Base-by-base conservation (phyloP, 2,113 vertebrate genomes). In the Zosterops japonicus region DNA sequence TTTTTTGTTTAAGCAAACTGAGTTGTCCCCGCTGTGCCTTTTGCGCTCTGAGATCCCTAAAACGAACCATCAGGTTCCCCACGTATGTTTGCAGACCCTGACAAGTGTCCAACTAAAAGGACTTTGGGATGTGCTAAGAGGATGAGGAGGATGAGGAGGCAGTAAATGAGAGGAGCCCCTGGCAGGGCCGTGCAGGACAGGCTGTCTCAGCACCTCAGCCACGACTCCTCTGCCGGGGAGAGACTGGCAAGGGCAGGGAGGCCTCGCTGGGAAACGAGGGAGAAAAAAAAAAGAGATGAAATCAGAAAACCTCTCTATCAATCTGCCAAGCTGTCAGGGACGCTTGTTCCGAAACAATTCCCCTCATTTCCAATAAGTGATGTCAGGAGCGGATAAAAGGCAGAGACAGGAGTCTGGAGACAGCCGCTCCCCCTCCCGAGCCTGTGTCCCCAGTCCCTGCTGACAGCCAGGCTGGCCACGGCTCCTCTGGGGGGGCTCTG, bases 241-340 rank as follows among this genome's bases (percentile, higher is more conserved):
- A 84, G 87, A 24, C 35, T 72, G 88, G 75, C 94, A 72, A 61
- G 92, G 42, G 78, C 61, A 71, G 49, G 84, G 52, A 91, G 60
- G 86, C 89, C 68, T 24, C 33, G 13, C 15, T 39, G 67, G 29
- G 5, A 89, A 35, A 39, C 49, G 1, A 5, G 14, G 4, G 36
- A 46, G 63, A 17, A 33, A 39, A 72, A 39, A 33, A 39, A 72
- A 14, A 61, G 85, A 93, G 71, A 90, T 77, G 85, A 16, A 83
- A 94, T 94, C 85, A 90, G 79, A 65, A 96, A 96, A 94, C 61
- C 95, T 95, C 94, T 95, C 96, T 90, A 95, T 96, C 96, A 96
- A 95, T 69, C 94, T 95, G 95, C 94, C 96, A 95, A 90, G 92
- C 94, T 96, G 94, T 94, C 95, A 94, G 88, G 20, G 88, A 24